Conservation (phyloP, 2,888 invertebrate species). For the Eupithecia insigniata region DNA sequence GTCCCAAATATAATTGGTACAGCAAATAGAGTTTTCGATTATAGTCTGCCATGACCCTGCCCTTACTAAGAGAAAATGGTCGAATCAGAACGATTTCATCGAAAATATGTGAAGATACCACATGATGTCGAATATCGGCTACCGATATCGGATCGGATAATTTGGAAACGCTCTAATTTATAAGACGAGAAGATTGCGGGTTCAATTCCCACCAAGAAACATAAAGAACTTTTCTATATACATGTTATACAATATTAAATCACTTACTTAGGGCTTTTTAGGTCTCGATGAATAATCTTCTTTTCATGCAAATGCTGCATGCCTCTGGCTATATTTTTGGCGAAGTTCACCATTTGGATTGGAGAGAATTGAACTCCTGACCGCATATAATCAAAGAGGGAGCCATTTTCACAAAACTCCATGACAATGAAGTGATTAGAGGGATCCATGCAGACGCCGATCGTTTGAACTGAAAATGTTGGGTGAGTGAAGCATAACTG, state of each 20-base stretch:
- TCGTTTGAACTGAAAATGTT: slow-evolving; percentile 82
- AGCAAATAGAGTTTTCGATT: too few relatives aligned
- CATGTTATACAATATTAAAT: not conserved
- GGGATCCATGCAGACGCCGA: slow-evolving; percentile 96
- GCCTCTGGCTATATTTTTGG: slow-evolving; percentile 97
- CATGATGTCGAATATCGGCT: too few relatives aligned
- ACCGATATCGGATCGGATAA: too few relatives aligned
- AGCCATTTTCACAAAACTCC: slow-evolving; percentile 99
- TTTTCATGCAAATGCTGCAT: slow-evolving; percentile 98
- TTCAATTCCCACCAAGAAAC: too few relatives aligned
- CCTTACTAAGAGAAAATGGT: too few relatives aligned
- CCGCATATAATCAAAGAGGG: slow-evolving; percentile 94
- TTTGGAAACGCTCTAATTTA: too few relatives aligned
- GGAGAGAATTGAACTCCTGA: slow-evolving; percentile 93
- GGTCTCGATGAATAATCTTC: slow-evolving; percentile 98
- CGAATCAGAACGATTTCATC: too few relatives aligned
- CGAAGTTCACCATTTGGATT: slow-evolving; percentile 95
- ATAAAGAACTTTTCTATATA: not conserved
- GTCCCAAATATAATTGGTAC: too few relatives aligned
- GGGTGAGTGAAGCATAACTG: not conserved
- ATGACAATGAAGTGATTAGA: slow-evolving; percentile 98
- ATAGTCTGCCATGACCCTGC: too few relatives aligned
- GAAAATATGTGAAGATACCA: too few relatives aligned
- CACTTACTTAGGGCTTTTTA: slow-evolving; percentile 99
- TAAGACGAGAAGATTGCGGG: too few relatives aligned